Percentiles rank a stretch among this genome's conserved stretches.
Conservation (phyloP, 2,113 vertebrate species). For the zebrafish (Danio rerio) region GRCz12tu NC_133183.1:13285501-13286000, state of each 20-base stretch:
- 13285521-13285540: slow-evolving; percentile 59
- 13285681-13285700: background rate
- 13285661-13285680: slow-evolving; percentile 14
- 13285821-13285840: slow-evolving; percentile 22
- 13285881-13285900: background rate
- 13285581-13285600: slow-evolving; percentile 56
- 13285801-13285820: background rate
- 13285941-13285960: too few species aligned
- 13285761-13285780: background rate
- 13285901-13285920: too few species aligned
- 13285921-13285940: too few species aligned
- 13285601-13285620: slow-evolving; percentile 28
- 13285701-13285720: slow-evolving; percentile 2
- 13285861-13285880: background rate
- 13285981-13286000: too few species aligned
- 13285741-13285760: background rate
- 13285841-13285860: slow-evolving; percentile 3
- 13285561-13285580: slow-evolving; percentile 63
- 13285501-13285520: slow-evolving; percentile 51
- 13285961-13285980: too few species aligned
- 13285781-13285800: too few species aligned
- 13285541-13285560: slow-evolving; percentile 60
- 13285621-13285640: slow-evolving; percentile 45
- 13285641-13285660: slow-evolving; percentile 39
- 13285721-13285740: slow-evolving; percentile 29